phyloP scores from a whole-genome alignment of 2,797 vertebrate species.

The Basileuterus tristriatus region DNA sequence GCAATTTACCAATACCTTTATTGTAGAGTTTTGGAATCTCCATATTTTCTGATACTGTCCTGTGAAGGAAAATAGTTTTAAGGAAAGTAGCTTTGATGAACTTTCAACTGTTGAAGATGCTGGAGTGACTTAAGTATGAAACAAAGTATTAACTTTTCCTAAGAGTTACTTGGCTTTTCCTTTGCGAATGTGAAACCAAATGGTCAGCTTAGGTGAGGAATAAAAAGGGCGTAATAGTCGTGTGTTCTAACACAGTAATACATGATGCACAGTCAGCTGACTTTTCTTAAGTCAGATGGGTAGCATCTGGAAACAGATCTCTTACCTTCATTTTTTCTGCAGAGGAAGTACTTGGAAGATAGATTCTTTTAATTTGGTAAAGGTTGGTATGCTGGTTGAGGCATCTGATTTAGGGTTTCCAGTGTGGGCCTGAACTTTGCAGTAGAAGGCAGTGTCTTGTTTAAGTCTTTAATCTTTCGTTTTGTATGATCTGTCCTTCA shows the following conservation, averaged over 20 bases:
- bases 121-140: background rate
- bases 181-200: background rate
- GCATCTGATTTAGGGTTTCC: background rate
- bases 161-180: background rate
- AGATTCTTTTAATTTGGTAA: background rate
- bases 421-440: background rate
- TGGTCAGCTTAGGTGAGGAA: background rate
- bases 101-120: background rate
- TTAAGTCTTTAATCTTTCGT: background rate
- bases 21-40: background rate
- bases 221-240: background rate
- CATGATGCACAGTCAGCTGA: background rate
- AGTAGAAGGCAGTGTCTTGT: background rate
- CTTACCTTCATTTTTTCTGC: background rate
- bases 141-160: background rate
- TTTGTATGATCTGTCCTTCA: background rate
- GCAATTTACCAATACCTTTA: background rate
- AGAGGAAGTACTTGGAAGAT: background rate
- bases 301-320: background rate
- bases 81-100: background rate
- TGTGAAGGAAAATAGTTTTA: background rate
- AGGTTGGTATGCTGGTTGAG: background rate
- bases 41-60: background rate
- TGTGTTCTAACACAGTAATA: background rate
- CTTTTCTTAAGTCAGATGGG: background rate